phyloP scores from a whole-genome alignment of 2,888 invertebrate species.

The Yponomeuta cagnagella region DNA sequence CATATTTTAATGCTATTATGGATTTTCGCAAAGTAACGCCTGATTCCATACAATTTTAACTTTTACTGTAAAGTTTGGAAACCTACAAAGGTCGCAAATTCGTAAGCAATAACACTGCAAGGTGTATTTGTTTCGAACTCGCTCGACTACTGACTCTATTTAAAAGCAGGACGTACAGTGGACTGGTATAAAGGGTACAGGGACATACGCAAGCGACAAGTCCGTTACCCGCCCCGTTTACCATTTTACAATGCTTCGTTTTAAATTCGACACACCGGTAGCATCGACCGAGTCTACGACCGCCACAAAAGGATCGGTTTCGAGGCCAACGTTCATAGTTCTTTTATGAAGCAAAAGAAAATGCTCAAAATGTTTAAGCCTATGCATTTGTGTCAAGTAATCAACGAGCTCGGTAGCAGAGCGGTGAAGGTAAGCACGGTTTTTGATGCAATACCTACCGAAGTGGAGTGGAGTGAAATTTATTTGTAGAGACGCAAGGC shows the following conservation, averaged over 20 bases:
- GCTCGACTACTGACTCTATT: constrained; percentile 38
- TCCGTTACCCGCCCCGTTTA: constrained; percentile 66
- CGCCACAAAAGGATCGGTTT: constrained; percentile 59
- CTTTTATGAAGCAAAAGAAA: constrained; percentile 3
- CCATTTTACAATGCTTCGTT: constrained; percentile 62
- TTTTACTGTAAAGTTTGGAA: not conserved
- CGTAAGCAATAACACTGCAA: not conserved
- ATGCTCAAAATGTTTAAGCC: not conserved
- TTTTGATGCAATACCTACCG: constrained; percentile 4
- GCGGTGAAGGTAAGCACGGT: constrained; percentile 4
- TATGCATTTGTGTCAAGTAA: constrained; percentile 6
- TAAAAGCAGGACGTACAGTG: not conserved
- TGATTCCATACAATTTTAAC: no score
- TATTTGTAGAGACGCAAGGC: not conserved
- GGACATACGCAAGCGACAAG: constrained; percentile 5
- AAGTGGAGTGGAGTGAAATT: not conserved
- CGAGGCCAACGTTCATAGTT: constrained; percentile 35
- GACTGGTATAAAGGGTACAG: not conserved
- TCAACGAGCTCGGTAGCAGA: not conserved
- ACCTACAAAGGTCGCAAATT: not conserved
- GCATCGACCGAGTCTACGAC: constrained; percentile 42
- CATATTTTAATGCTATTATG: no score
- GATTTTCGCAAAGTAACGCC: no score
- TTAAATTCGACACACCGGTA: constrained; percentile 62
- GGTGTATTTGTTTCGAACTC: constrained; percentile 23